A percentile compares a stretch with the other conserved stretches of the same genome.
These are phyloP conservation scores for Actenoides hombroni DNA, from an alignment of 2,113 vertebrate genomes.

Conservation along the genomic window DNA sequence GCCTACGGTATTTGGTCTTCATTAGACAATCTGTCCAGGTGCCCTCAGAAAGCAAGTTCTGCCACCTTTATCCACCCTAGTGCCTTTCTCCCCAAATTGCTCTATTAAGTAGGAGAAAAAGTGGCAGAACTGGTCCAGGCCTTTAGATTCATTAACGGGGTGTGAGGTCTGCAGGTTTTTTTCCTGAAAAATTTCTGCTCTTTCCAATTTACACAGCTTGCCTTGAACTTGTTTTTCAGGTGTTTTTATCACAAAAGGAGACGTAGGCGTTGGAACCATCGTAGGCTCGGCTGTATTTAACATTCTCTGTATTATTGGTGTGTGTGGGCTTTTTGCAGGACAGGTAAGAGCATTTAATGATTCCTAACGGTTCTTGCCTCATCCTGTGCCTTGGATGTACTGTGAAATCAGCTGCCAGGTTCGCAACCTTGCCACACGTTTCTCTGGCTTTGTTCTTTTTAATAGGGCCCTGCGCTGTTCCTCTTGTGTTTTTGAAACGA, in stretches of 20 bases:
- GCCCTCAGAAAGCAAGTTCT: not conserved
- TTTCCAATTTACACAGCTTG: not conserved
- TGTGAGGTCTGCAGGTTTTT: not conserved
- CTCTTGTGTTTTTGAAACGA: not conserved
- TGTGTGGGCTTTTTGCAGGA: conserved; percentile 93
- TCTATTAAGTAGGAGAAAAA: not conserved
- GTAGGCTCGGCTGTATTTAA: conserved; percentile 98
- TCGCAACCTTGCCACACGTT: not conserved
- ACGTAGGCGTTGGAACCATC: conserved; percentile 96
- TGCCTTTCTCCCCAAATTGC: not conserved
- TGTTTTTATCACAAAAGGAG: conserved; percentile 97
- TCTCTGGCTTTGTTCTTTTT: not conserved
- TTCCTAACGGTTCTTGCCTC: not conserved
- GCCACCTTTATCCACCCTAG: not conserved
- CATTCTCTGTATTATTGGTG: conserved; percentile 96
- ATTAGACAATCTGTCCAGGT: not conserved
- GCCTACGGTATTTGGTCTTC: not conserved
- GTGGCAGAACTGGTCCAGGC: not conserved
- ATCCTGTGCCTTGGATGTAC: not conserved
- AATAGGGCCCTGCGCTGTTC: not conserved
- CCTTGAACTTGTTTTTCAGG: conserved; percentile 77
- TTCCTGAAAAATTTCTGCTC: not conserved
- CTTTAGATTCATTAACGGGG: not conserved
- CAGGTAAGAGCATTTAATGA: conserved; percentile 80
- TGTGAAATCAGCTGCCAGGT: not conserved